Evolutionary conservation across 2,888 invertebrate genomes (phyloP).

Genomic region (Parelbella ahira): DNA sequence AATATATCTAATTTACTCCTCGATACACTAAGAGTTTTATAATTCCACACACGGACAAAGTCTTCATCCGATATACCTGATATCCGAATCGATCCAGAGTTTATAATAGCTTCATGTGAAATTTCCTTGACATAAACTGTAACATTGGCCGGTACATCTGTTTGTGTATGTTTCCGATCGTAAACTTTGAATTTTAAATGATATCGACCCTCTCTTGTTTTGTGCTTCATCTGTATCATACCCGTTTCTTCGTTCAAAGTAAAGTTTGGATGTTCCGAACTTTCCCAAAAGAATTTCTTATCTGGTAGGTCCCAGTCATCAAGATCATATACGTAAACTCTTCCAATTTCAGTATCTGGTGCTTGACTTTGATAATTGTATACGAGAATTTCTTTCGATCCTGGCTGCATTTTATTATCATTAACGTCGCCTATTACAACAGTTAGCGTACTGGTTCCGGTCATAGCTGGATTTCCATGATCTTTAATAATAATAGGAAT

Average conservation of each 20-base stretch:
- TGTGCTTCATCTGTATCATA: slow-evolving; percentile 97
- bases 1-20: slow-evolving; percentile 95
- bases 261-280: slow-evolving; percentile 91
- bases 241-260: slow-evolving; percentile 95
- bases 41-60: slow-evolving; percentile 97
- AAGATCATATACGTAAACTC: slow-evolving; percentile 97
- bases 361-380: slow-evolving; percentile 97
- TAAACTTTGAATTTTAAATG: slow-evolving; percentile 92
- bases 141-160: slow-evolving; percentile 97
- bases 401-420: slow-evolving; percentile 99
- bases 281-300: slow-evolving; percentile 98
- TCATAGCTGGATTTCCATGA: slow-evolving; percentile 97
- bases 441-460: slow-evolving; percentile 96
- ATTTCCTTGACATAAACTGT: slow-evolving; percentile 96
- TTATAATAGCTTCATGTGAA: slow-evolving; percentile 96
- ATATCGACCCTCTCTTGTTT: slow-evolving; percentile 93
- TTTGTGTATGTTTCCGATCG: slow-evolving; percentile 96
- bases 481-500: slow-evolving; percentile 99
- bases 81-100: slow-evolving; percentile 96
- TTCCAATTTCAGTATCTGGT: slow-evolving; percentile 94
- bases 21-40: slow-evolving; percentile 90
- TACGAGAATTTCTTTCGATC: slow-evolving; percentile 97
- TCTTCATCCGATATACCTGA: slow-evolving; percentile 97
- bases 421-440: slow-evolving; percentile 99
- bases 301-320: slow-evolving; percentile 99